Base-by-base conservation (phyloP, 2,113 vertebrate species). In the Gallinago paraguaiae region DNA sequence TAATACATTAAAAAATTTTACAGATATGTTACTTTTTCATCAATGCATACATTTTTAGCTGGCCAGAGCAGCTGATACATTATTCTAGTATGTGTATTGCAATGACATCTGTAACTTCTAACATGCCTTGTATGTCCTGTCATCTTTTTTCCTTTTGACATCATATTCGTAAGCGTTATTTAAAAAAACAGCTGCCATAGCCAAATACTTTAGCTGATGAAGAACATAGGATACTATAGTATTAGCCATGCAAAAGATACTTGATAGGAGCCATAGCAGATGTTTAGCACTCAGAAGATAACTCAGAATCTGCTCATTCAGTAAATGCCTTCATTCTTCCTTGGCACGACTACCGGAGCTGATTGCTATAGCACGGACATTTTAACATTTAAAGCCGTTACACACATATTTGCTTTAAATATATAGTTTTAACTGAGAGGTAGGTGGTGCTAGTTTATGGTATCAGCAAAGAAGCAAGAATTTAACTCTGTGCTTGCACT, bases 301-400 rank as follows among this genome's bases (percentile, higher is more conserved):
- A 96, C 91, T 94, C 84, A 97, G 93, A 96, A 97, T 97, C 94
- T 96, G 95, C 94, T 97, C 97, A 91, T 97, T 97, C 97, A 96
- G 92, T 96, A 96, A 97, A 96, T 97, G 82, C 91, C 93, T 97
- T 94, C 93, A 86, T 96, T 96, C 96, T 95, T 96, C 86, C 88
- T 90, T 85, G 75, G 90, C 92, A 86, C 11, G 6, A 61, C 82
- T 92, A 81, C 81, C 33, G 59, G 95, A 92, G 89, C 93, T 54
- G 72, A 82, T 57, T 80, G 86, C 95, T 92, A 1, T 37, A 90
- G 75, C 68, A 18, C 4, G 39, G 93, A 78, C 77, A 63, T 88
- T 91, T 94, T 88, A 88, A 35, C 76, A 88, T 60, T 93, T 79
- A 87, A 93, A 95, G 84, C 79, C 33, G 54, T 82, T 91, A 43